Conservation (phyloP, 1,140 invertebrate genomes). For the Oncopodura yosiiana region DNA sequence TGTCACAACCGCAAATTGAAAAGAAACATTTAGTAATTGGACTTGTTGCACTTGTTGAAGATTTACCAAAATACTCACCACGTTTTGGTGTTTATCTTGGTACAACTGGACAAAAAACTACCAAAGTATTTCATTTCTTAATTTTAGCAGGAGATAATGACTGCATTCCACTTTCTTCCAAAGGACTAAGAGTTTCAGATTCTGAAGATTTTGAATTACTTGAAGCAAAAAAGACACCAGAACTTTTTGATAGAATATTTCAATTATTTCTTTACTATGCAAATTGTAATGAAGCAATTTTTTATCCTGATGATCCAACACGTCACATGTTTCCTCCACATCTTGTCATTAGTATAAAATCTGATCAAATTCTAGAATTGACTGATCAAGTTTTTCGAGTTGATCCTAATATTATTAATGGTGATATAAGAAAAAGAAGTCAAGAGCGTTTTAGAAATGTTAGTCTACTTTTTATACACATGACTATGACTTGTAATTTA, state of each 20-base stretch:
- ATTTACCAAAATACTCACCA: conserved; percentile 12
- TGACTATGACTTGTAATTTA: not conserved
- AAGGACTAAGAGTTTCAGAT: conserved; percentile 10
- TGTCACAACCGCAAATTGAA: conserved; percentile 23
- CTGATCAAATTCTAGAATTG: conserved; percentile 22
- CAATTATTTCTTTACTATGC: conserved; percentile 23
- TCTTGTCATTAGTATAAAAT: conserved; percentile 12
- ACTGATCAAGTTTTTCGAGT: conserved; percentile 1
- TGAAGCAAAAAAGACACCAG: not conserved
- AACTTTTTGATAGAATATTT: conserved; percentile 16
- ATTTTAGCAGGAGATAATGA: conserved; percentile 12
- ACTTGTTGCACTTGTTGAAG: conserved; percentile 52
- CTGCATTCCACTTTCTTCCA: not conserved
- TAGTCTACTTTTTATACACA: not conserved
- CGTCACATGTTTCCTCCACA: conserved; percentile 1
- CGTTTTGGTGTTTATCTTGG: conserved; percentile 27
- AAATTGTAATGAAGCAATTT: conserved; percentile 9
- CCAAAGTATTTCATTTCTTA: conserved; percentile 20
- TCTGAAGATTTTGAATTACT: conserved; percentile 6
- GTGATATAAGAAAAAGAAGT: conserved; percentile 15
- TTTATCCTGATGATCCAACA: conserved; percentile 2
- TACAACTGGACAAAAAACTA: not conserved
- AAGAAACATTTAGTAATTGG: conserved; percentile 55
- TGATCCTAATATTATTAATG: conserved; percentile 1
- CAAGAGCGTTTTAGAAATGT: conserved; percentile 12